Evolutionary conservation across 2,113 vertebrate species (phyloP), one percentile per base, ranked within the genome.

Genomic region (Theristicus caerulescens): DNA sequence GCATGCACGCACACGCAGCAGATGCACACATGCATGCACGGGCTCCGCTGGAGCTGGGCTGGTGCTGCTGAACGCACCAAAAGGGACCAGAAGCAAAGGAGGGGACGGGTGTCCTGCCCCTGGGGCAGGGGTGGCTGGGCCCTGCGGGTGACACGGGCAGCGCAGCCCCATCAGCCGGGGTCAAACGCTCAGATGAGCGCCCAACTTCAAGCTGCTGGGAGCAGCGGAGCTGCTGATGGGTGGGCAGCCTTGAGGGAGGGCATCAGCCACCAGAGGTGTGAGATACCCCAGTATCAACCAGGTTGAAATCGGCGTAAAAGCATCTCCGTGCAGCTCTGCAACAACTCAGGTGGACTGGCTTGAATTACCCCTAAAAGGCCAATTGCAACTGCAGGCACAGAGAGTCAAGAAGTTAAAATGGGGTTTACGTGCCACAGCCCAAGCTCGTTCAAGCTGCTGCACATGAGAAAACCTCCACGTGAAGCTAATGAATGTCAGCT

Each of bases 241-340:
- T 38, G 38, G 38, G 38, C 38, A 38, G 38, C 40, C 40, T 42
- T 42, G 40, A 11, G 38, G 46, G 24, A 4, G 27, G 25, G 19
- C 31, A 7, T 14, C 26, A 2, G 0, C 7, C 25, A 2, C 8
- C 58, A 36, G 49, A 5, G 0, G 3, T 4, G 7, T 24, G 59
- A 36, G 46, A 7, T 3, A 9, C 7, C 40, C 34, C 2, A 0
- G 31, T 13, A 8, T 5, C 62, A 8, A 36, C 36, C 16, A 3
- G 55, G 17, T 21, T 31, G 22, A 38, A 52, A 13, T 8, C 16
- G 4, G 64, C 4, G 21, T 22, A 17, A 27, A 51, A 78, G 26
- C 36, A 13, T 13, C 62, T 1, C 4, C 13, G 1, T 2, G 7
- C 46, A 15, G 82, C 32, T 16, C 58, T 54, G 69, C 32, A 5